Evolutionary conservation across 2,888 invertebrate genomes (phyloP).

Genomic region (Nysson spinosus): DNA sequence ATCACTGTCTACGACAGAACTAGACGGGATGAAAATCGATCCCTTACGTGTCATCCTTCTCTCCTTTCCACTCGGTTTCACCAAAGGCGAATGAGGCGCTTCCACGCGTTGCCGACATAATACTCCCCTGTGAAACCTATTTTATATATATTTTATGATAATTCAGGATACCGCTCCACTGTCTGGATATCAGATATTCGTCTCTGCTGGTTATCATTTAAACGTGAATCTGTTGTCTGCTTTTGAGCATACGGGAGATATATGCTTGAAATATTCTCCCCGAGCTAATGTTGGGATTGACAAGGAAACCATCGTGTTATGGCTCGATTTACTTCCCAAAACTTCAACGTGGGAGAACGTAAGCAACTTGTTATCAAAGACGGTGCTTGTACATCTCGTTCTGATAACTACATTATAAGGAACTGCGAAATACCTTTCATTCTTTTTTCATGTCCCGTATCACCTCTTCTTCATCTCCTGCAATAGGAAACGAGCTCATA

Average conservation of each 20-base stretch:
- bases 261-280: background rate
- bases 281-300: too few relatives aligned
- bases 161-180: constrained; percentile 37
- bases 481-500: constrained; percentile 26
- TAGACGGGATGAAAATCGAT: constrained; percentile 74
- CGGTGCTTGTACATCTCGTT: constrained; percentile 30
- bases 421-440: constrained; percentile 24
- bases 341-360: constrained; percentile 30
- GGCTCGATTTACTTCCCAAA: constrained; percentile 56
- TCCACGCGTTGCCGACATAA: constrained; percentile 28
- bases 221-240: background rate
- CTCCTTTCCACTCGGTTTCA: constrained; percentile 51
- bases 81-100: constrained; percentile 25
- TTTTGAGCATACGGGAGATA: background rate
- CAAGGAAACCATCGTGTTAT: too few relatives aligned
- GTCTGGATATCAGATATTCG: constrained; percentile 38
- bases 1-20: constrained; percentile 75
- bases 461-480: constrained; percentile 7
- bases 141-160: constrained; percentile 61
- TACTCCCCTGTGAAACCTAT: constrained; percentile 29
- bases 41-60: constrained; percentile 64
- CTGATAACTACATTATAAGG: constrained; percentile 5
- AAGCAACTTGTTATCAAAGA: background rate
- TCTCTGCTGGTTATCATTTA: constrained; percentile 5
- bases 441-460: background rate